These are phyloP conservation scores for Psittacara wagleri DNA, from an alignment of 2,113 vertebrate species.

Conservation along the genomic window DNA sequence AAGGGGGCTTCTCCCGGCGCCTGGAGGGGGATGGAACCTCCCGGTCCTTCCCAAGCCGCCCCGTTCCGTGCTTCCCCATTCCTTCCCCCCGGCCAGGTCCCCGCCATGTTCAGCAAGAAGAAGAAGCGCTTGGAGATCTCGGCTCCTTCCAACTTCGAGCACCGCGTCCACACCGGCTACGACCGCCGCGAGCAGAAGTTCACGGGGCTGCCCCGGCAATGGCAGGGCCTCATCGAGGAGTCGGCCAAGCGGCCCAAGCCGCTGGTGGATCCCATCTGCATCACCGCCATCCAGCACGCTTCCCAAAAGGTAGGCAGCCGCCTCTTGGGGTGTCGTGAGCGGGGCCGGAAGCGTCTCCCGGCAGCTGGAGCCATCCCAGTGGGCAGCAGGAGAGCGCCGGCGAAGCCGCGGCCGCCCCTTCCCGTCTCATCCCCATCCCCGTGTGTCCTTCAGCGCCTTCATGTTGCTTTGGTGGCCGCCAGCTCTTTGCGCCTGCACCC, in stretches of 20 bases:
- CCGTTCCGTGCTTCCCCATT: fast-evolving
- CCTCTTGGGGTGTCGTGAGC: fast-evolving
- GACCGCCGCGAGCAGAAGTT: constrained; percentile 93
- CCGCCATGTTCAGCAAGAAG: constrained; percentile 89
- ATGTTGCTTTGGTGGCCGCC: background rate
- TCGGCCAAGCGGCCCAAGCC: constrained; percentile 91
- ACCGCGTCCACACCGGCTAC: constrained; percentile 93
- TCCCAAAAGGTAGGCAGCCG: constrained; percentile 81
- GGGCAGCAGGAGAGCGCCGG: background rate
- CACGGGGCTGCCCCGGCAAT: constrained; percentile 90
- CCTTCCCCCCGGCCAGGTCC: background rate
- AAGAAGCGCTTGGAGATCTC: constrained; percentile 95
- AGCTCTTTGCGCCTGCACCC: background rate
- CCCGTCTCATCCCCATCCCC: background rate
- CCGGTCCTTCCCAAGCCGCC: too few species aligned
- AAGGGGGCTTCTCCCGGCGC: background rate
- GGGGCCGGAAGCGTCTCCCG: background rate
- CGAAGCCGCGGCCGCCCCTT: background rate
- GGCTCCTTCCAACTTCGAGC: constrained; percentile 93
- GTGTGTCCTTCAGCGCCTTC: background rate
- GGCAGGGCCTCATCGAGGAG: constrained; percentile 96
- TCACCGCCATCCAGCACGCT: constrained; percentile 83
- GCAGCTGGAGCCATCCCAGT: background rate
- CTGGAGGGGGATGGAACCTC: too few species aligned
- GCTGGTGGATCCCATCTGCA: constrained; percentile 84